Conservation (phyloP, 2,113 vertebrate species). For the Forbesichthys agassizii region DNA sequence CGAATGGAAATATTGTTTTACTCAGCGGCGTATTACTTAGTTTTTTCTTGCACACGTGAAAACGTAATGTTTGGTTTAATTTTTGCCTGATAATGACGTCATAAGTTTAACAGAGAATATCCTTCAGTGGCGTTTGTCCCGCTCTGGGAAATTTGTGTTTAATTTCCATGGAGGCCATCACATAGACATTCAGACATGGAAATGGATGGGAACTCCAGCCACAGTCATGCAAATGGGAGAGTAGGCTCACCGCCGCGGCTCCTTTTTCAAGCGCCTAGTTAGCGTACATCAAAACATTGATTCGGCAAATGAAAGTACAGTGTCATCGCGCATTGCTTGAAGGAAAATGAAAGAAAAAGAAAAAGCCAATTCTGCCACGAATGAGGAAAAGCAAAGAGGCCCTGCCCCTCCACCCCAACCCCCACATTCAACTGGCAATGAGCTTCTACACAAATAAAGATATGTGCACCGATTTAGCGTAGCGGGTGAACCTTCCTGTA, state of each 20-base stretch:
- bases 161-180: conserved; percentile 38
- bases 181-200: conserved; percentile 39
- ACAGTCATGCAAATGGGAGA: conserved; percentile 62
- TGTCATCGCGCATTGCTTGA: conserved; percentile 65
- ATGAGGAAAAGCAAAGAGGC: conserved; percentile 77
- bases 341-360: conserved; percentile 58
- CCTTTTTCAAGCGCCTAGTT: conserved; percentile 42
- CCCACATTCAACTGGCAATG: conserved; percentile 51
- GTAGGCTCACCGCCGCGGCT: conserved; percentile 54
- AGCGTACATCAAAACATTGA: conserved; percentile 45
- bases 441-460: conserved; percentile 75
- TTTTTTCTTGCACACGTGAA: not conserved
- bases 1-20: conserved; percentile 5
- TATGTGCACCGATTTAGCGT: conserved; percentile 72
- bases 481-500: conserved; percentile 70
- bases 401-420: conserved; percentile 49
- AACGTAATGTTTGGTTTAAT: too few species aligned
- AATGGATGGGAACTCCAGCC: conserved; percentile 37
- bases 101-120: conserved; percentile 17
- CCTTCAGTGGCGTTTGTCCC: not conserved
- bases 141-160: conserved; percentile 38
- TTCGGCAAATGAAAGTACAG: conserved; percentile 59
- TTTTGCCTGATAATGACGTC: conserved; percentile 23
- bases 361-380: conserved; percentile 73
- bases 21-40: not conserved